These are phyloP conservation scores for Troides helena DNA, from an alignment of 2,888 invertebrate genomes.

Conservation along the genomic window DNA sequence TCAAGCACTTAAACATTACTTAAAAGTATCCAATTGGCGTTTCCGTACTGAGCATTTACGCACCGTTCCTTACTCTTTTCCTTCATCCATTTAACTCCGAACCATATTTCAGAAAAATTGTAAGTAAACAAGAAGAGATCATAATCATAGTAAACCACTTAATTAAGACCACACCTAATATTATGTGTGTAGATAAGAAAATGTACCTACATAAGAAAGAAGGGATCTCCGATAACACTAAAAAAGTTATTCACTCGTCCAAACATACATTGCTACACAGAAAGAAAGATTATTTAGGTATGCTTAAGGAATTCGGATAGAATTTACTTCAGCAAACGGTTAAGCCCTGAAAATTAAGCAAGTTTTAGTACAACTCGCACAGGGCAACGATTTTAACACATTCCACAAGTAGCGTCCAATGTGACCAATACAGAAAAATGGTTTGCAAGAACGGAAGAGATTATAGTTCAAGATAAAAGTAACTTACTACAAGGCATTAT, in stretches of 20 bases:
- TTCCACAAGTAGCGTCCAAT: neutral
- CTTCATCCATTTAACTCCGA: slow-evolving; percentile 34
- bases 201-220: slow-evolving; percentile 55
- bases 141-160: slow-evolving; percentile 52
- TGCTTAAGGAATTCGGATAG: slow-evolving; percentile 28
- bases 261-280: slow-evolving; percentile 55
- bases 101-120: slow-evolving; percentile 74
- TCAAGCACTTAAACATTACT: slow-evolving; percentile 69
- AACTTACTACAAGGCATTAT: slow-evolving; percentile 61
- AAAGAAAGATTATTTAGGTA: slow-evolving; percentile 46
- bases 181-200: slow-evolving; percentile 50
- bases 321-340: slow-evolving; percentile 10
- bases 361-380: slow-evolving; percentile 1
- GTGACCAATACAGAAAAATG: neutral
- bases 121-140: slow-evolving; percentile 74
- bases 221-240: slow-evolving; percentile 49
- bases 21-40: slow-evolving; percentile 71
- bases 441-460: neutral
- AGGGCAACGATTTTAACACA: slow-evolving; percentile 6
- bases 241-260: slow-evolving; percentile 58
- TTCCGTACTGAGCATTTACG: slow-evolving; percentile 39
- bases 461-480: slow-evolving; percentile 36
- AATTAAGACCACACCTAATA: slow-evolving; percentile 69
- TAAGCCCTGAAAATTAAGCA: slow-evolving; percentile 3
- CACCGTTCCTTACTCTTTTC: slow-evolving; percentile 30